A percentile compares a stretch with the other conserved stretches of the same genome.
These are phyloP conservation scores for Chelonia mydas DNA, from an alignment of 2,797 vertebrate species.

Conservation along the genomic window DNA sequence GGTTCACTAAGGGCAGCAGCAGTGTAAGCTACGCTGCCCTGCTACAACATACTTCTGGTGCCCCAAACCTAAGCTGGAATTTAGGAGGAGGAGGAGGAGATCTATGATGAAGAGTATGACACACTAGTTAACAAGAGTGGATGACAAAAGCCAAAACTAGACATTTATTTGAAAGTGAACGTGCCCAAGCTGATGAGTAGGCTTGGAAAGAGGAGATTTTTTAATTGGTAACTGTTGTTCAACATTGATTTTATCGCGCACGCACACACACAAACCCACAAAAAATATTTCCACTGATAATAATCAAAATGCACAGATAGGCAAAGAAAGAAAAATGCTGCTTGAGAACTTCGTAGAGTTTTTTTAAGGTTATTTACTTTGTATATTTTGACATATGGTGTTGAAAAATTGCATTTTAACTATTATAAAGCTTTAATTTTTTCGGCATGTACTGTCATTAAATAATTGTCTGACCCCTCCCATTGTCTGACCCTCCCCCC, in stretches of 20 bases:
- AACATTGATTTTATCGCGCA: too few relatives aligned
- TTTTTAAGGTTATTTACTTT: background rate
- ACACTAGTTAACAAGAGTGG: background rate
- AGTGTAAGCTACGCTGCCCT: too few relatives aligned
- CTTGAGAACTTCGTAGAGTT: background rate
- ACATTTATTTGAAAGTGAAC: background rate
- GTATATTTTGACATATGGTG: background rate
- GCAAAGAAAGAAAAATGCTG: background rate
- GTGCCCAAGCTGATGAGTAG: background rate
- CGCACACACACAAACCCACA: too few relatives aligned
- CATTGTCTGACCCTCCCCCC: background rate
- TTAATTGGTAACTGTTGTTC: too few relatives aligned
- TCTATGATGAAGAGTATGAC: background rate
- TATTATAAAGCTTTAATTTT: background rate
- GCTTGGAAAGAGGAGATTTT: background rate
- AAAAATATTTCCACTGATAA: background rate
- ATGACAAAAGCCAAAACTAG: background rate
- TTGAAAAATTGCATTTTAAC: background rate
- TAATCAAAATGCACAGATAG: background rate
- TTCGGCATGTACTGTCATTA: background rate
- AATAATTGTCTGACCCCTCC: background rate
- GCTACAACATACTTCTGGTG: too few relatives aligned
- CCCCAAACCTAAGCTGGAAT: background rate
- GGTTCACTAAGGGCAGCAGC: background rate
- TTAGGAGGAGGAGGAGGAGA: background rate